These are phyloP conservation scores for Istiophorus platypterus DNA, from an alignment of 2,113 vertebrate genomes.

Conservation along the genomic window DNA sequence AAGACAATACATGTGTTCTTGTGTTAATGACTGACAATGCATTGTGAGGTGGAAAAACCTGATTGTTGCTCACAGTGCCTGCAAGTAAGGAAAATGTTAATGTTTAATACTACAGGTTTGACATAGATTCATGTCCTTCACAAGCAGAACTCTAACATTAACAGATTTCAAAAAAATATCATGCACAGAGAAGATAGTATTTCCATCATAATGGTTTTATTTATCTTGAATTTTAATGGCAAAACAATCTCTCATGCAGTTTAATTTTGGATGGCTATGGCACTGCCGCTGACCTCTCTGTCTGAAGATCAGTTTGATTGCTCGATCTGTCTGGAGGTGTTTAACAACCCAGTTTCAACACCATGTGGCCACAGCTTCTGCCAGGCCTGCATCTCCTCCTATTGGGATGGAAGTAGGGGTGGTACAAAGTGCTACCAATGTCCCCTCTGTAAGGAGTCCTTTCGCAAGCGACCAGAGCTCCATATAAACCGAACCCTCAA, in stretches of 20 bases:
- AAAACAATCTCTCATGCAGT: conserved; percentile 4
- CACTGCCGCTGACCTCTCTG: conserved; percentile 65
- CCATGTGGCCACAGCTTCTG: conserved; percentile 87
- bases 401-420: conserved; percentile 72
- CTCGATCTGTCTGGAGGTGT: conserved; percentile 83
- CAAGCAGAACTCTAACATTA: no score
- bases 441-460: conserved; percentile 84
- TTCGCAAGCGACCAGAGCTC: conserved; percentile 78
- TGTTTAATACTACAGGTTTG: no score
- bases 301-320: conserved; percentile 85
- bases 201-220: neutral
- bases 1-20: neutral
- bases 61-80: neutral
- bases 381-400: conserved; percentile 78
- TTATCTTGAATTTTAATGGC: neutral
- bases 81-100: neutral
- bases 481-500: conserved; percentile 83
- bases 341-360: conserved; percentile 81
- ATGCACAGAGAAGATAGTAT: no score
- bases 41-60: neutral
- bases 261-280: conserved; percentile 43
- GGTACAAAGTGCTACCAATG: conserved; percentile 69
- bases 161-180: no score
- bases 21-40: neutral
- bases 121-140: no score